phyloP scores from a whole-genome alignment of 2,888 invertebrate species.

The Myopa testacea region DNA sequence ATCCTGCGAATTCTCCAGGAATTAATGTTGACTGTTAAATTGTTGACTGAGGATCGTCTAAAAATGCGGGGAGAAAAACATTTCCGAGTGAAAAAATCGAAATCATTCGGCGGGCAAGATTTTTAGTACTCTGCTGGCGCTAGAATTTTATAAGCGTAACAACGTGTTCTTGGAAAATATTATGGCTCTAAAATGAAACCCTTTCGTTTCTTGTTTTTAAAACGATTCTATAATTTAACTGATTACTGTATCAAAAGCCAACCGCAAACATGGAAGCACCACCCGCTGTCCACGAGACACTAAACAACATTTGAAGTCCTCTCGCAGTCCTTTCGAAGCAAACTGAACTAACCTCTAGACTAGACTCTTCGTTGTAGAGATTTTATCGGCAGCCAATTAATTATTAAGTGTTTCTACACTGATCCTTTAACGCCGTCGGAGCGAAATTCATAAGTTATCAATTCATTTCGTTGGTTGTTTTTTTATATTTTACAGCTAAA shows the following conservation, averaged over 20 bases:
- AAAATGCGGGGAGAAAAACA: too few species aligned
- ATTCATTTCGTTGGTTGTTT: background rate
- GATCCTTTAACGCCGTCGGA: slow-evolving; percentile 7
- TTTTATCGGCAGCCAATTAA: slow-evolving; percentile 37
- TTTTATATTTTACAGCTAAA: too few species aligned
- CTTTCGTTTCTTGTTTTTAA: background rate
- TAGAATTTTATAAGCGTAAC: background rate
- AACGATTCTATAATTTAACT: too few species aligned
- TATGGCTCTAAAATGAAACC: background rate
- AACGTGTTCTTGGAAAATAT: slow-evolving; percentile 1
- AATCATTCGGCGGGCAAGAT: too few species aligned
- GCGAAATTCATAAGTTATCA: background rate
- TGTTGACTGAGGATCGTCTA: background rate
- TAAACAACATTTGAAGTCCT: background rate
- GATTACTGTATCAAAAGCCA: slow-evolving; percentile 3
- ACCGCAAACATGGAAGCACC: background rate
- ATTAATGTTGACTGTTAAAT: slow-evolving; percentile 23
- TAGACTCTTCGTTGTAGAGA: background rate
- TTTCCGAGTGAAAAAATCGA: too few species aligned
- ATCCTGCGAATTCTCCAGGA: slow-evolving; percentile 20
- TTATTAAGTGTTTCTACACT: slow-evolving; percentile 24
- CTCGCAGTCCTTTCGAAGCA: background rate
- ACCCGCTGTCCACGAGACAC: background rate
- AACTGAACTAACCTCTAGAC: background rate
- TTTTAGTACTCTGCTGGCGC: background rate